Evolutionary conservation across 2,113 vertebrate genomes (phyloP).

Genomic region (Microtus montanus): DNA sequence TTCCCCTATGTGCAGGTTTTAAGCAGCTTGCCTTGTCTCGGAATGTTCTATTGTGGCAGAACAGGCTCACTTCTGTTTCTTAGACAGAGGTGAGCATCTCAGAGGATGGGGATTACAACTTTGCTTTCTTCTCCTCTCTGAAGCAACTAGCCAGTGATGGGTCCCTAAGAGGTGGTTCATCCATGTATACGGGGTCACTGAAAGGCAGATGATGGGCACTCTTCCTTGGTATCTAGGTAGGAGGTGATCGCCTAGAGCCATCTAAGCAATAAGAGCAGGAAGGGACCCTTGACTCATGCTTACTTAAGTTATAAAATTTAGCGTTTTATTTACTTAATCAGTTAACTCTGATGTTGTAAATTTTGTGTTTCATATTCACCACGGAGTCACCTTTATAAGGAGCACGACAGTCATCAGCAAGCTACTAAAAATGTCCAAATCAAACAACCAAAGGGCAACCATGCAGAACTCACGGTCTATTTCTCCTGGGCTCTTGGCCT

Average conservation of each 20-base stretch:
- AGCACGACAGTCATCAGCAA: neutral
- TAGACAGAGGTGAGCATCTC: neutral
- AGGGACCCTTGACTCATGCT: neutral
- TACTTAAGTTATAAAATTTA: neutral
- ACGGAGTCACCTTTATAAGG: neutral
- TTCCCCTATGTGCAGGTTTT: neutral
- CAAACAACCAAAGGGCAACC: neutral
- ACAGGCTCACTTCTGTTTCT: neutral
- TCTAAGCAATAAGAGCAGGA: neutral
- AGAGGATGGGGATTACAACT: neutral
- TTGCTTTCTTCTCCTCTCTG: neutral
- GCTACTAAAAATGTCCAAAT: neutral
- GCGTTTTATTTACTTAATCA: neutral
- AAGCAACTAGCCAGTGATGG: neutral
- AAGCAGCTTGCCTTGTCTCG: neutral
- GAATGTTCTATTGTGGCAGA: neutral
- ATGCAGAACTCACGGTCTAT: rapidly evolving
- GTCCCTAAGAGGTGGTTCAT: neutral
- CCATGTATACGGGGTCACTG: neutral
- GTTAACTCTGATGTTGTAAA: neutral
- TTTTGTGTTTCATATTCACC: neutral
- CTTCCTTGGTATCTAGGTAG: neutral
- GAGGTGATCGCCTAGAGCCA: neutral
- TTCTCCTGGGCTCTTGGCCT: neutral
- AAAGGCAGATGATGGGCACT: neutral